Evolutionary conservation across 2,113 vertebrate species (phyloP).

Genomic region (cat (Felis catus)): F.catus_Fca126_mat1.0 CM031413.1:67453501-67454000

Average conservation of each 20-base stretch:
- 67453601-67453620: neutral
- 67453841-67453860: neutral
- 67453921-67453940: neutral
- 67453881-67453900: neutral
- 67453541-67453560: neutral
- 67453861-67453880: neutral
- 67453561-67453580: neutral
- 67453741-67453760: neutral
- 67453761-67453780: fast-evolving
- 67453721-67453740: neutral
- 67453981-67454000: neutral
- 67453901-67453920: neutral
- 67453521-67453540: too few species aligned
- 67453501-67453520: neutral
- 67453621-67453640: neutral
- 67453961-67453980: neutral
- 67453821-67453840: too few species aligned
- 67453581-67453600: neutral
- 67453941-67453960: neutral
- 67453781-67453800: neutral
- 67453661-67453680: neutral
- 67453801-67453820: neutral
- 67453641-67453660: neutral
- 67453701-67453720: neutral
- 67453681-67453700: neutral